phyloP scores from a whole-genome alignment of 2,888 invertebrate genomes.

The Scaptomyza parva region DNA sequence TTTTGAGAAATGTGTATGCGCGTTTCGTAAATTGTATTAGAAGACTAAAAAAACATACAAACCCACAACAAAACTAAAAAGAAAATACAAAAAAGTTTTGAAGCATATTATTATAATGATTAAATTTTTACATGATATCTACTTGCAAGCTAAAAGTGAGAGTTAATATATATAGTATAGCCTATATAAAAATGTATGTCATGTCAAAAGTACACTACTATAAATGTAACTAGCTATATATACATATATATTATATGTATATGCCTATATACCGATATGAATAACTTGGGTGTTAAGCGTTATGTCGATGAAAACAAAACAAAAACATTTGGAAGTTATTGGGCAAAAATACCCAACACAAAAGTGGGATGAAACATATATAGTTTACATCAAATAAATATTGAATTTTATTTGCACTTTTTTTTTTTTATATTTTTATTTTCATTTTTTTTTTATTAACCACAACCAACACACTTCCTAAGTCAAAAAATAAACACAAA shows the following conservation, averaged over 20 bases:
- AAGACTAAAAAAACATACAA: conserved; percentile 62
- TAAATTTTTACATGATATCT: conserved; percentile 59
- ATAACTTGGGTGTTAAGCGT: conserved; percentile 39
- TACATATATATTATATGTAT: conserved; percentile 37
- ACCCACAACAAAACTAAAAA: conserved; percentile 12
- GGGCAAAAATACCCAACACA: conserved; percentile 6
- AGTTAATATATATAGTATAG: conserved; percentile 32
- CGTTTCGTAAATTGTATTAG: conserved; percentile 67
- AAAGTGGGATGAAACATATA: conserved; percentile 1
- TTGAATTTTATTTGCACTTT: conserved; percentile 24
- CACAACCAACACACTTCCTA: conserved; percentile 50
- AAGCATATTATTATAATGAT: conserved; percentile 64
- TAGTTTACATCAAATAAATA: conserved; percentile 6
- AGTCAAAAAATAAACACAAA: conserved; percentile 39
- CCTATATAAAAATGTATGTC: conserved; percentile 58
- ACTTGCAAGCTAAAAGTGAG: conserved; percentile 65
- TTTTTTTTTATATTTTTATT: conserved; percentile 23
- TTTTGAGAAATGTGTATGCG: conserved; percentile 28
- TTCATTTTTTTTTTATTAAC: conserved; percentile 3
- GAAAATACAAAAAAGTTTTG: conserved; percentile 40
- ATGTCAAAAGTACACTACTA: conserved; percentile 59
- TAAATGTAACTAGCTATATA: conserved; percentile 62
- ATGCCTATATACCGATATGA: conserved; percentile 39
- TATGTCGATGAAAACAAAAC: conserved; percentile 19
- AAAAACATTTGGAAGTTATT: conserved; percentile 32